Evolutionary conservation across 2,888 invertebrate genomes (phyloP), one percentile per base, ranked within the genome.

Genomic region (Leucoma salicis): DNA sequence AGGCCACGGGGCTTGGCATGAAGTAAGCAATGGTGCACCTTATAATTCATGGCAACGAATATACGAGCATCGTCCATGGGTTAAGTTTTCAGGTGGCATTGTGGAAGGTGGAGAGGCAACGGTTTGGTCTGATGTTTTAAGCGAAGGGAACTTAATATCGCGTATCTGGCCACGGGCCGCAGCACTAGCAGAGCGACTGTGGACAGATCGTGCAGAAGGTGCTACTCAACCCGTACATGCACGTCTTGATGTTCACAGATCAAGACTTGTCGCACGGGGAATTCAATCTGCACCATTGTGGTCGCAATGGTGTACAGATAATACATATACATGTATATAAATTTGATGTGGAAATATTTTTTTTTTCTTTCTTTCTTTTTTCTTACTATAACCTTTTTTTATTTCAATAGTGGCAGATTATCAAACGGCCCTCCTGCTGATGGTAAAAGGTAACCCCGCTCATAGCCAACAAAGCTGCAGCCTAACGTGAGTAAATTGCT

Each of bases 1-100:
- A 62, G 96, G 96, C 0, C 93, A 93, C 60, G 95, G 95, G 5
- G 91, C 91, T 38, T 96, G 96, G 96, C 84, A 94, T 29, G 93
- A 94, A 2, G 94, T 93, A 40, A 93, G 92, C 0, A 94, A 94
- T 34, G 95, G 95, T 60, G 93, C 94, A 15, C 94, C 95, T 0
- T 96, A 95, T 75, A 92, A 94, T 54, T 94, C 95, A 8, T 96
- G 96, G 96, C 96, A 96, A 70, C 93, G 92, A 18, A 91, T 96
- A 13, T 96, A 96, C 73, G 94, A 93, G 67, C 95, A 96, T 71
- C 87, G 94, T 38, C 95, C 95, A 0, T 94, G 95, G 84, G 46
- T 68, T 0, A 64, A 55, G 13, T 64, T 57, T 36, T 42, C 45
- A 5, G 35, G 49, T 88, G 25, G 93, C 92, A 48, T 81, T 12